phyloP scores from a whole-genome alignment of 2,797 vertebrate species.

The Clarias pachynema region DNA sequence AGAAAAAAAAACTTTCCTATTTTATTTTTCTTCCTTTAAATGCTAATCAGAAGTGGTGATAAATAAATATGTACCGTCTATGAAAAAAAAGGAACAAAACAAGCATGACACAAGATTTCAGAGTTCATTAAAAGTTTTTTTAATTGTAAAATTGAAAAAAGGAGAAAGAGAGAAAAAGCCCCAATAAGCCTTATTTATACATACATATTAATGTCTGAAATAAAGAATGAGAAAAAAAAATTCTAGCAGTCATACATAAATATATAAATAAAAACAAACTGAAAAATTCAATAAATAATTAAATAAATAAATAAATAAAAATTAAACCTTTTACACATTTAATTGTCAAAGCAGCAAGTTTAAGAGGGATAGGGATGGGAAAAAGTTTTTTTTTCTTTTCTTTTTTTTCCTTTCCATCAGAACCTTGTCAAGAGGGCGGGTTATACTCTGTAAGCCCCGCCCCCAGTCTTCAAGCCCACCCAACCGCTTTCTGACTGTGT shows the following conservation, averaged over 20 bases:
- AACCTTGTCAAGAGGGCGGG: slow-evolving; percentile 29
- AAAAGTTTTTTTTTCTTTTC: slow-evolving; percentile 45
- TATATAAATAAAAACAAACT: slow-evolving; percentile 55
- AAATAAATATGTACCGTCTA: background rate
- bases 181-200: slow-evolving; percentile 62
- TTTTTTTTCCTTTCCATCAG: slow-evolving; percentile 1
- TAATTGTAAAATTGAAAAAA: slow-evolving; percentile 69
- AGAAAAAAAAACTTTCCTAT: background rate
- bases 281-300: slow-evolving; percentile 52
- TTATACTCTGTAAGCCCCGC: slow-evolving; percentile 26
- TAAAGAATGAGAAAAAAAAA: slow-evolving; percentile 42
- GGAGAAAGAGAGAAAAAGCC: slow-evolving; percentile 62
- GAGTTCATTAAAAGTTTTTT: slow-evolving; percentile 52
- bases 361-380: slow-evolving; percentile 55
- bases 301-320: slow-evolving; percentile 57
- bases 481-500: slow-evolving; percentile 28
- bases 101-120: background rate
- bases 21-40: background rate
- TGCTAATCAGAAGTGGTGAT: background rate
- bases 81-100: background rate
- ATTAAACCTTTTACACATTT: slow-evolving; percentile 58
- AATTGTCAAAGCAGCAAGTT: slow-evolving; percentile 67
- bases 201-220: slow-evolving; percentile 59
- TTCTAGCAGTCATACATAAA: slow-evolving; percentile 47
- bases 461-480: slow-evolving; percentile 34